A percentile compares a stretch with the other conserved stretches of the same genome.
phyloP scores from a whole-genome alignment of 2,888 invertebrate species.

The Pachliopta kotzebuea region DNA sequence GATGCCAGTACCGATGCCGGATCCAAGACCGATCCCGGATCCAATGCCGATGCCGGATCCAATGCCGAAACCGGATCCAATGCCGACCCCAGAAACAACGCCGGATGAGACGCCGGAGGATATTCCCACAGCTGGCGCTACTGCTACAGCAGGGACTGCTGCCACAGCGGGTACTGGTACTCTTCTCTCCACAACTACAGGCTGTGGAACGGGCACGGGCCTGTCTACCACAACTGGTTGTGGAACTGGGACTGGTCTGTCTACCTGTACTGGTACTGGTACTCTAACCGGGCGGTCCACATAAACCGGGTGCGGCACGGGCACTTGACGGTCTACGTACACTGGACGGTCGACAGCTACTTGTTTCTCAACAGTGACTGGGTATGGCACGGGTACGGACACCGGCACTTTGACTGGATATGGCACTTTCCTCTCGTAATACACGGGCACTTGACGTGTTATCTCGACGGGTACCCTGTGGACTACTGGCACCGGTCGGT shows the following conservation, averaged over 20 bases:
- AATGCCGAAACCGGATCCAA: slow-evolving; percentile 16
- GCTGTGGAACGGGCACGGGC: slow-evolving; percentile 62
- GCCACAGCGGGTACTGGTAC: slow-evolving; percentile 45
- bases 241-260: slow-evolving; percentile 66
- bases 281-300: slow-evolving; percentile 80
- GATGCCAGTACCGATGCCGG: slow-evolving; percentile 10
- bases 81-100: slow-evolving; percentile 10
- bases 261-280: slow-evolving; percentile 80
- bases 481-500: slow-evolving; percentile 76
- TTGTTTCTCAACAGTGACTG: slow-evolving; percentile 79
- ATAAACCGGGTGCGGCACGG: slow-evolving; percentile 76
- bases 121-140: slow-evolving; percentile 33
- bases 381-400: slow-evolving; percentile 79
- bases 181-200: slow-evolving; percentile 53
- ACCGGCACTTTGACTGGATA: slow-evolving; percentile 77
- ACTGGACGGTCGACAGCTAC: slow-evolving; percentile 82
- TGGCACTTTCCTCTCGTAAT: slow-evolving; percentile 72
- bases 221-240: slow-evolving; percentile 49
- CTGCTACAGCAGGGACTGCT: slow-evolving; percentile 40
- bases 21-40: slow-evolving; percentile 7
- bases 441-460: slow-evolving; percentile 71
- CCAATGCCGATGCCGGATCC: slow-evolving; percentile 3
- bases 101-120: slow-evolving; percentile 23
- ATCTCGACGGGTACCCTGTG: slow-evolving; percentile 76
- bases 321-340: slow-evolving; percentile 77